Percentiles rank a stretch among this genome's conserved stretches.
These are phyloP conservation scores for Platypus cylindrus DNA, from an alignment of 2,888 invertebrate species.

Conservation along the genomic window DNA sequence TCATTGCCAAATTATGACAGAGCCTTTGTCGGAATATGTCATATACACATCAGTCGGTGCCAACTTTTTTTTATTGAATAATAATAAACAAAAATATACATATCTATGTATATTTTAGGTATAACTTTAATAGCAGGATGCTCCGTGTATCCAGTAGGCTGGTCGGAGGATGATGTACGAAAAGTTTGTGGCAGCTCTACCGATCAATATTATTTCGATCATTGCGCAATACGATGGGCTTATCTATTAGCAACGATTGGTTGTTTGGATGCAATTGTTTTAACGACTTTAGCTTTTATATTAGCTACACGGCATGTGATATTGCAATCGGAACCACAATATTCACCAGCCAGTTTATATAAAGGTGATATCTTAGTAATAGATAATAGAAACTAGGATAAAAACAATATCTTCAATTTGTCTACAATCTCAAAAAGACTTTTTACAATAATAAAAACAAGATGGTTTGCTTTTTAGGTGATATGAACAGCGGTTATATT, in stretches of 20 bases:
- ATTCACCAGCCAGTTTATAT: slow-evolving; percentile 46
- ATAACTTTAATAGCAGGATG: slow-evolving; percentile 79
- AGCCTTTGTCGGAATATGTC: too few relatives aligned
- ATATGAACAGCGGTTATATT: slow-evolving; percentile 78
- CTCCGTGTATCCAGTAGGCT: slow-evolving; percentile 80
- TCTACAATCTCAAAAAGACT: neutral
- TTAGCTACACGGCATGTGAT: slow-evolving; percentile 81
- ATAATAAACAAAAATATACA: too few relatives aligned
- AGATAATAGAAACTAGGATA: too few relatives aligned
- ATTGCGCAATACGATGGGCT: slow-evolving; percentile 86
- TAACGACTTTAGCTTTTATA: slow-evolving; percentile 85
- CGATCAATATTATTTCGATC: slow-evolving; percentile 63
- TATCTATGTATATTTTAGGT: too few relatives aligned
- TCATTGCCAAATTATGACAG: too few relatives aligned
- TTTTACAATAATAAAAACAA: neutral
- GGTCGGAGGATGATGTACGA: slow-evolving; percentile 72
- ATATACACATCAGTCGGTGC: too few relatives aligned
- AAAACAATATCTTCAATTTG: too few relatives aligned
- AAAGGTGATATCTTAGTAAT: too few relatives aligned
- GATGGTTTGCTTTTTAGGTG: slow-evolving; percentile 47
- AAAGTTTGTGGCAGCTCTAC: slow-evolving; percentile 72
- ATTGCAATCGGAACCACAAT: slow-evolving; percentile 67
- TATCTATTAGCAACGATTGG: slow-evolving; percentile 86
- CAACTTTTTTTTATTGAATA: too few relatives aligned
- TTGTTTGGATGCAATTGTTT: slow-evolving; percentile 70